Evolutionary conservation across 2,797 vertebrate species (phyloP).

Genomic region (Buphagus erythrorhynchus): DNA sequence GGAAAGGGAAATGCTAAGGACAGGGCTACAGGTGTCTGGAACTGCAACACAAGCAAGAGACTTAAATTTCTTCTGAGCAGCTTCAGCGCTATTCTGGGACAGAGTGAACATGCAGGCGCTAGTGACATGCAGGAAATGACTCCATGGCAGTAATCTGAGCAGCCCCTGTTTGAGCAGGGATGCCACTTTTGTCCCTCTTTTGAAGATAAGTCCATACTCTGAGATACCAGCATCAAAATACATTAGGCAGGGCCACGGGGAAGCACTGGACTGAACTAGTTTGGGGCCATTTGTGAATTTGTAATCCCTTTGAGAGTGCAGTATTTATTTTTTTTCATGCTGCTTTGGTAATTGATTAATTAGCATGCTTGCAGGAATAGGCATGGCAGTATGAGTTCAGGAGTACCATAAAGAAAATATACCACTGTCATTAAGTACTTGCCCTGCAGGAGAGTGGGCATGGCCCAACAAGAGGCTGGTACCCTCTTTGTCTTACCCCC

Average conservation of each 20-base stretch:
- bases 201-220: neutral
- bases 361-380: neutral
- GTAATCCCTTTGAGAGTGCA: neutral
- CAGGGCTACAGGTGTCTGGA: neutral
- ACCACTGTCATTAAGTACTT: neutral
- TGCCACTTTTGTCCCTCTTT: neutral
- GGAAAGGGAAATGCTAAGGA: neutral
- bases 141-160: neutral
- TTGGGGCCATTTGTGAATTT: neutral
- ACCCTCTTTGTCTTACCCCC: neutral
- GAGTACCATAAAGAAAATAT: neutral
- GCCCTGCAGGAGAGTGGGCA: neutral
- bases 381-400: neutral
- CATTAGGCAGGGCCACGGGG: neutral
- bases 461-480: neutral
- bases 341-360: neutral
- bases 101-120: fast-evolving
- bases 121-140: neutral
- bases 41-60: neutral
- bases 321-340: neutral
- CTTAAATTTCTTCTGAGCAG: neutral
- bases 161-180: neutral
- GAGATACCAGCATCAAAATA: neutral
- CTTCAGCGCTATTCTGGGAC: neutral
- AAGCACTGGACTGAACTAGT: neutral